These are phyloP conservation scores for Bovichtus variegatus DNA, from an alignment of 2,797 vertebrate genomes.

Conservation along the genomic window DNA sequence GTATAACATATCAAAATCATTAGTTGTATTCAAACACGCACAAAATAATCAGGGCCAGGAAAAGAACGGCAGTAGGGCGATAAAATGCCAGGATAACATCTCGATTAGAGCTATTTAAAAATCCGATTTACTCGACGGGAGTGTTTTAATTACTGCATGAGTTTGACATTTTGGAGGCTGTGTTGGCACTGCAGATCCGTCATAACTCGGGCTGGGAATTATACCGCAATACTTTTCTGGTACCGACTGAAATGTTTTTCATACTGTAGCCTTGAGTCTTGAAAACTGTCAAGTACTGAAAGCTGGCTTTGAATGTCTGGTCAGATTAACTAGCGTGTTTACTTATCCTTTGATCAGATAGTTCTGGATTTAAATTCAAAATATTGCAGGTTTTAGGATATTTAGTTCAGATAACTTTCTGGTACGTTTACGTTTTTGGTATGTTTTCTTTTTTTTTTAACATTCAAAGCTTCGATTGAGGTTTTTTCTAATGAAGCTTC, in stretches of 20 bases:
- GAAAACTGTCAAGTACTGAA: neutral
- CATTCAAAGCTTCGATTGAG: no score
- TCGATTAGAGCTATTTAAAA: slow-evolving; percentile 60
- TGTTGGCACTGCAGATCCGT: slow-evolving; percentile 15
- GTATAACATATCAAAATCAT: slow-evolving; percentile 53
- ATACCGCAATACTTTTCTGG: neutral
- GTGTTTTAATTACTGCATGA: slow-evolving; percentile 46
- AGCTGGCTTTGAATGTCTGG: neutral
- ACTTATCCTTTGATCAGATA: neutral
- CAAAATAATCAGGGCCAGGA: slow-evolving; percentile 3
- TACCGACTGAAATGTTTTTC: slow-evolving; percentile 20
- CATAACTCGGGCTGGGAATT: neutral
- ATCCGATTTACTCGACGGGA: slow-evolving; percentile 25
- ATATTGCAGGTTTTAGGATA: neutral
- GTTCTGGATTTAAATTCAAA: neutral
- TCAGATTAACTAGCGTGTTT: slow-evolving; percentile 1
- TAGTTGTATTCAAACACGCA: slow-evolving; percentile 32
- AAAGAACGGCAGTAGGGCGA: slow-evolving; percentile 1
- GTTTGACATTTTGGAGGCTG: slow-evolving; percentile 8
- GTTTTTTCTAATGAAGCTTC: no score
- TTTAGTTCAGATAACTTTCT: neutral
- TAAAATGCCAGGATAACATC: slow-evolving; percentile 44
- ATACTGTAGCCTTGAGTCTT: neutral
- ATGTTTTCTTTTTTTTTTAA: no score
- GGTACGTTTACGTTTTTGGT: no score